phyloP scores from a whole-genome alignment of 1,140 invertebrate genomes.

The Drosophila orena region DNA sequence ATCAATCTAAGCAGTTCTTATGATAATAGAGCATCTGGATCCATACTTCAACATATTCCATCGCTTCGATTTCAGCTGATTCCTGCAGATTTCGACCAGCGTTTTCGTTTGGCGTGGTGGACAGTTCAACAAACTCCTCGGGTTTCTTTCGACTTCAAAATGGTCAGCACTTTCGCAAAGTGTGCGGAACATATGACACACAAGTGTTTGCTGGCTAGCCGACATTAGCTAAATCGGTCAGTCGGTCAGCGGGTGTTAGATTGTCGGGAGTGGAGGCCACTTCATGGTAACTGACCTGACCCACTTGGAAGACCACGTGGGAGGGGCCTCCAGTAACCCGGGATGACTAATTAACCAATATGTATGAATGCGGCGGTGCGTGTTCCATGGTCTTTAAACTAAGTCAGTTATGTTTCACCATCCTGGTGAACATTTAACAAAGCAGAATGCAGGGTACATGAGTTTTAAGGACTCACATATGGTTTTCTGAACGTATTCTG shows the following conservation, averaged over 20 bases:
- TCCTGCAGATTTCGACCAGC: slow-evolving; percentile 16
- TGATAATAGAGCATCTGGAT: slow-evolving; percentile 9
- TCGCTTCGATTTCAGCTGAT: slow-evolving; percentile 17
- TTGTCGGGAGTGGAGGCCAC: slow-evolving; percentile 27
- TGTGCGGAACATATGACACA: slow-evolving; percentile 1
- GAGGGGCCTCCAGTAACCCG: not conserved
- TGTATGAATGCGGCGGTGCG: not conserved
- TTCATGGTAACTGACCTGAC: slow-evolving; percentile 52
- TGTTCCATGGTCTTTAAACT: not conserved
- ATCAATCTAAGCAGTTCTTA: too few relatives aligned
- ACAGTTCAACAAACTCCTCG: slow-evolving; percentile 76
- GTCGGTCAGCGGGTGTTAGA: slow-evolving; percentile 60
- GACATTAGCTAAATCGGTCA: slow-evolving; percentile 45
- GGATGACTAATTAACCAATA: slow-evolving; percentile 1
- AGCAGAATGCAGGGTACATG: too few relatives aligned
- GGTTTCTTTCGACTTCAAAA: slow-evolving; percentile 28
- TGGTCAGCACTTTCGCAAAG: slow-evolving; percentile 27
- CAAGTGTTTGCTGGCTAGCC: slow-evolving; percentile 8
- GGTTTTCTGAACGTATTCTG: too few relatives aligned
- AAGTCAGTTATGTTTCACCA: not conserved
- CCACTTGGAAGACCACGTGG: slow-evolving; percentile 3
- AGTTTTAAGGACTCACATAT: not conserved
- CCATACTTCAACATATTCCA: too few relatives aligned
- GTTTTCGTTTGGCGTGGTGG: slow-evolving; percentile 30
- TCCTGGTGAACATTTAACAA: not conserved